Evolutionary conservation across 2,797 vertebrate species (phyloP), one percentile per base, ranked within the genome.

Genomic region (Halcyon smyrnensis): DNA sequence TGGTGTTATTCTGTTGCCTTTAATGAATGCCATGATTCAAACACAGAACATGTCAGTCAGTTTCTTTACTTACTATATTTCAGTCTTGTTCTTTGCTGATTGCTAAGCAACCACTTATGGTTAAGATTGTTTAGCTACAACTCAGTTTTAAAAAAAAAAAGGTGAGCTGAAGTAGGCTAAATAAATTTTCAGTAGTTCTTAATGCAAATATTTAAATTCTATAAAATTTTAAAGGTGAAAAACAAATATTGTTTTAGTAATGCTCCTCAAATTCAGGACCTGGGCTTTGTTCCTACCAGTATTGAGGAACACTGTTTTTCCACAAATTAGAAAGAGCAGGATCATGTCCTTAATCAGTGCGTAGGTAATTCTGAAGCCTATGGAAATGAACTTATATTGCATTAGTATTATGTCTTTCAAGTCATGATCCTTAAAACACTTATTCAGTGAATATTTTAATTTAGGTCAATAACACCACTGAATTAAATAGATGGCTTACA

Each of bases 31-130:
- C 57, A 12, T 78, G 73, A 95, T 92, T 96, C 89, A 94, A 89
- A 75, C 56, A 41, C 53, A 51, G 76, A 79, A 87, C 23, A 90
- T 84, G 78, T 85, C 92, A 95, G 68, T 95, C 95, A 89, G 78
- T 96, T 71, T 91, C 71, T 68, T 93, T 97, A 63, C 89, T 96
- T 87, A 95, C 39, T 95, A 11, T 81, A 95, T 97, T 96, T 98
- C 92, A 93, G 80, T 82, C 48, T 93, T 24, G 10, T 95, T 97
- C 60, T 65, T 96, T 82, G 60, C 90, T 84, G 92, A 97, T 97
- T 97, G 89, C 96, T 96, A 91, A 97, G 93, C 93, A 97, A 96
- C 96, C 89, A 68, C 51, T 96, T 96, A 81, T 53, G 68, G 48
- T 77, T 91, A 89, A 54, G 87, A 79, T 85, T 92, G 83, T 94